Conservation (phyloP, 2,113 vertebrate species). For the Meriones unguiculatus region DNA sequence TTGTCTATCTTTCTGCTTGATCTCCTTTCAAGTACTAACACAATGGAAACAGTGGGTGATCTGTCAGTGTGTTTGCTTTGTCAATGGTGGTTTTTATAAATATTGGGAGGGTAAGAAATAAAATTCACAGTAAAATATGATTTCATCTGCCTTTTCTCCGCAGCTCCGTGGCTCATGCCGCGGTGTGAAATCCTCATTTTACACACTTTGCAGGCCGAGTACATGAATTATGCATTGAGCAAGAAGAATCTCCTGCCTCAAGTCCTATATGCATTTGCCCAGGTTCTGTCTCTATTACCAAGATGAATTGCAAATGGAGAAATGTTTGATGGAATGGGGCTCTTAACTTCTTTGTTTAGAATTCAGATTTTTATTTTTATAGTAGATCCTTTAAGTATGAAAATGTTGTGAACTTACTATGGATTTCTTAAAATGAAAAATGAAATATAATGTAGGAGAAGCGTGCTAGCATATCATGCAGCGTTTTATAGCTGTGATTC, state of each 20-base stretch:
- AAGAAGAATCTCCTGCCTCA: slow-evolving; percentile 99
- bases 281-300: slow-evolving; percentile 99
- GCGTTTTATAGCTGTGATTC: slow-evolving; percentile 83
- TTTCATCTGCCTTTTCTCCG: slow-evolving; percentile 92
- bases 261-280: slow-evolving; percentile 96
- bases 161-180: slow-evolving; percentile 95
- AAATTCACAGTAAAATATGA: slow-evolving; percentile 91
- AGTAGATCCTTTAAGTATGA: slow-evolving; percentile 83
- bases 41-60: slow-evolving; percentile 91
- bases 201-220: slow-evolving; percentile 98
- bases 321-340: slow-evolving; percentile 94
- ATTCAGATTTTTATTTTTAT: slow-evolving; percentile 87
- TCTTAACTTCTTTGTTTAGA: slow-evolving; percentile 96
- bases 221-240: slow-evolving; percentile 99
- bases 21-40: slow-evolving; percentile 91
- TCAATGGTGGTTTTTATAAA: slow-evolving; percentile 92
- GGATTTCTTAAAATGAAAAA: slow-evolving; percentile 82
- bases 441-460: slow-evolving; percentile 77
- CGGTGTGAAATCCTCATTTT: slow-evolving; percentile 99
- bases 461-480: slow-evolving; percentile 77
- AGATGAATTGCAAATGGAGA: slow-evolving; percentile 98
- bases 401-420: slow-evolving; percentile 83
- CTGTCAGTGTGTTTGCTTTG: slow-evolving; percentile 91
- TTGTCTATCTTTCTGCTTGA: slow-evolving; percentile 92
- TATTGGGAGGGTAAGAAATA: slow-evolving; percentile 90